Conservation (phyloP, 2,113 vertebrate species). For the Dinomys branickii region DNA sequence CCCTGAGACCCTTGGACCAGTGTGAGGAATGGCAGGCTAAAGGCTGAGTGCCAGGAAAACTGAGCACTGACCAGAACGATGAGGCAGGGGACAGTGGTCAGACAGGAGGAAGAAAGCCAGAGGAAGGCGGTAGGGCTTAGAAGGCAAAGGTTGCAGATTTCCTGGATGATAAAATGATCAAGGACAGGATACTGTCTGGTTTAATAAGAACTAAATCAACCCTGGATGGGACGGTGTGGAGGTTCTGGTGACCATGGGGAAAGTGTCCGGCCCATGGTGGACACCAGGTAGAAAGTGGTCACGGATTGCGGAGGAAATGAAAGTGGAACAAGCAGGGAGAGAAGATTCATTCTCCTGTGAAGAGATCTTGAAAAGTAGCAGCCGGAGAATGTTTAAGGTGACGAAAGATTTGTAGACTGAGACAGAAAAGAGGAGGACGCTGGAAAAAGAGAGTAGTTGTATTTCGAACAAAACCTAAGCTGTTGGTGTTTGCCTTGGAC, state of each 20-base stretch:
- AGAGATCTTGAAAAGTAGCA: not conserved
- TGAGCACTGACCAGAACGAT: not conserved
- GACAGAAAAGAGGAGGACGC: not conserved
- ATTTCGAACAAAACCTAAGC: constrained; percentile 5
- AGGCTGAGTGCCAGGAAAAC: not conserved
- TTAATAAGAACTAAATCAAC: not conserved
- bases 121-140: not conserved
- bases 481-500: not conserved
- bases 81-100: not conserved
- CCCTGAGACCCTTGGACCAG: not conserved
- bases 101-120: not conserved
- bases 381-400: not conserved
- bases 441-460: not conserved
- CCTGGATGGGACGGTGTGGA: not conserved
- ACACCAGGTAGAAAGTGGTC: not conserved
- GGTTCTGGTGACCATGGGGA: not conserved
- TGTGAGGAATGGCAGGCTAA: not conserved
- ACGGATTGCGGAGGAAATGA: not conserved
- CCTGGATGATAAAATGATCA: not conserved
- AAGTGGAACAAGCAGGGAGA: not conserved
- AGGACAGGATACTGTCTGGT: not conserved
- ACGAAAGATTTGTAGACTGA: not conserved
- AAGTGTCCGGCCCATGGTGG: not conserved
- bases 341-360: constrained; percentile 20
- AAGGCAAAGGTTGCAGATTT: constrained; percentile 1